phyloP scores from a whole-genome alignment of 92 coral and sea anemone species.

The Phenganax marumi region DNA sequence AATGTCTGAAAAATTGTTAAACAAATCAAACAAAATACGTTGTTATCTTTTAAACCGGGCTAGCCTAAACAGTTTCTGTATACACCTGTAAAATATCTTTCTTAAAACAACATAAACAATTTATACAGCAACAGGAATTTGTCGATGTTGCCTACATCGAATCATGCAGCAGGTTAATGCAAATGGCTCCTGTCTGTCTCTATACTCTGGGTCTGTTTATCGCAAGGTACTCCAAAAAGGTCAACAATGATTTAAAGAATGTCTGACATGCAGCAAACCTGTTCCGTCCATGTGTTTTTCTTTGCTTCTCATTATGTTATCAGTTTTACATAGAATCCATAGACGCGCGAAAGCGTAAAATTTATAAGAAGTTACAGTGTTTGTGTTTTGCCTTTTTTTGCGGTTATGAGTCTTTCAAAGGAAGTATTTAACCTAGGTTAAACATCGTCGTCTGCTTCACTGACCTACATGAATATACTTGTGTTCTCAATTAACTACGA shows the following conservation, averaged over 20 bases:
- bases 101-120: slow-evolving; percentile 37
- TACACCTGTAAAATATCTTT: background rate
- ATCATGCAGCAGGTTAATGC: slow-evolving; percentile 18
- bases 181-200: slow-evolving; percentile 43
- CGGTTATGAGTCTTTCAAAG: background rate
- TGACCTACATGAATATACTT: background rate
- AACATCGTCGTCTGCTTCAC: background rate
- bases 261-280: slow-evolving; percentile 5
- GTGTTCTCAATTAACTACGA: slow-evolving; percentile 2
- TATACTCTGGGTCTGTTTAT: slow-evolving; percentile 36
- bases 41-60: slow-evolving; percentile 3
- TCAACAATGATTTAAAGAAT: slow-evolving; percentile 42
- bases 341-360: background rate
- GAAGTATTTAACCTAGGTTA: slow-evolving; percentile 20
- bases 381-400: background rate
- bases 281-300: slow-evolving; percentile 22
- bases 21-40: slow-evolving; percentile 30
- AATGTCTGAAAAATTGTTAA: slow-evolving; percentile 12
- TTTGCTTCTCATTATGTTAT: background rate
- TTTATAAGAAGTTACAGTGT: background rate
- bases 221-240: slow-evolving; percentile 42
- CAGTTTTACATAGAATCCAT: background rate
- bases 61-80: slow-evolving; percentile 24
- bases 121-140: slow-evolving; percentile 12
- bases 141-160: background rate